phyloP scores from a whole-genome alignment of 2,113 vertebrate species.

The Plectropomus leopardus region DNA sequence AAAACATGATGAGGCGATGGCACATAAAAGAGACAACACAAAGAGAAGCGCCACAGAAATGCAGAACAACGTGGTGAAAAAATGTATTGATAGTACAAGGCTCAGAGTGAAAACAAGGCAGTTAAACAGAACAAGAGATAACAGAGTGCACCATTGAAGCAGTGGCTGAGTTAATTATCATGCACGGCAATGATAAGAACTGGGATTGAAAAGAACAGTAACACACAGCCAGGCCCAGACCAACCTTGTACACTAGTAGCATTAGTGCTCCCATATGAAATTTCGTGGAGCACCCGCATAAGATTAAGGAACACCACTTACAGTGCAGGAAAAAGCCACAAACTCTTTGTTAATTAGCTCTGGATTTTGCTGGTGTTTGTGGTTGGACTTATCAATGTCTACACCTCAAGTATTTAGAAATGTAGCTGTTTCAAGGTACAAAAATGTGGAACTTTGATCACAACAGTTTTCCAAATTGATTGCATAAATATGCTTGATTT shows the following conservation, averaged over 20 bases:
- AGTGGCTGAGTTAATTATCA: conserved; percentile 7
- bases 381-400: no score
- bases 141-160: conserved; percentile 4
- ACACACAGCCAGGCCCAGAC: neutral
- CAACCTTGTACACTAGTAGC: no score
- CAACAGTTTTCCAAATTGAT: neutral
- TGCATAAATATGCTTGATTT: neutral
- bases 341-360: no score
- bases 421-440: neutral
- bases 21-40: neutral
- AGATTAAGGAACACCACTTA: no score
- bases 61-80: conserved; percentile 2
- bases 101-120: conserved; percentile 33
- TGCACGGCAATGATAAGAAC: conserved; percentile 10
- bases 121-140: conserved; percentile 35
- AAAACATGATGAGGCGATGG: neutral
- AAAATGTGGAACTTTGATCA: neutral
- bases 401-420: neutral
- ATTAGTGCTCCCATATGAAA: no score
- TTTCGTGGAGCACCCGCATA: no score
- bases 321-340: no score
- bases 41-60: neutral
- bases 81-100: conserved; percentile 12
- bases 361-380: no score
- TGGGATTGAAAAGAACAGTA: neutral